phyloP scores from a whole-genome alignment of 1,140 invertebrate genomes.

The Zeugodacus cucurbitae region DNA sequence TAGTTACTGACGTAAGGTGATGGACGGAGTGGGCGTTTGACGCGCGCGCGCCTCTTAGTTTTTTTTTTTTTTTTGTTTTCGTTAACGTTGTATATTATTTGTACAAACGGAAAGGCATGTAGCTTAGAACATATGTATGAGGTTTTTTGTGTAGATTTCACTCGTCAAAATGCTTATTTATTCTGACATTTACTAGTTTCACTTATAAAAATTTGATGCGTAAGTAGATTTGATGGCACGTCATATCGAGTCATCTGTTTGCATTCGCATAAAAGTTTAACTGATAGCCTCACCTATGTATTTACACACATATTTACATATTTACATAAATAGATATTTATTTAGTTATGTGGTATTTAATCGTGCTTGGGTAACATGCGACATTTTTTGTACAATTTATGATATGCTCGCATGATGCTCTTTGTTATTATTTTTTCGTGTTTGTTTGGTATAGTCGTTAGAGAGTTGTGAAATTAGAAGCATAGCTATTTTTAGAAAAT shows the following conservation, averaged over 20 bases:
- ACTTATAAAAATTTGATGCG: not conserved
- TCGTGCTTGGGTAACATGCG: too few relatives aligned
- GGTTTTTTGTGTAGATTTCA: not conserved
- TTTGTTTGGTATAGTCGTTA: too few relatives aligned
- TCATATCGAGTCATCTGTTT: not conserved
- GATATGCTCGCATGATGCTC: too few relatives aligned
- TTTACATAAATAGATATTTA: too few relatives aligned
- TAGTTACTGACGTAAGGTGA: not conserved
- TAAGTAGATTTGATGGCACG: not conserved
- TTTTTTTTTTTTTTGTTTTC: too few relatives aligned
- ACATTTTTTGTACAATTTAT: too few relatives aligned
- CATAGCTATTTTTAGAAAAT: too few relatives aligned
- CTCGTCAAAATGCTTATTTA: not conserved
- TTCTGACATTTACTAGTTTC: not conserved
- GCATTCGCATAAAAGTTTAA: not conserved
- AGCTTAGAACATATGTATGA: not conserved
- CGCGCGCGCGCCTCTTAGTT: not conserved
- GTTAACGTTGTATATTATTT: not conserved
- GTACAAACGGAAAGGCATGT: not conserved
- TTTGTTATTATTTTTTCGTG: too few relatives aligned
- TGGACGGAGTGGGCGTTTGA: not conserved
- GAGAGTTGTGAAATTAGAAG: too few relatives aligned
- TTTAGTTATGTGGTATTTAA: too few relatives aligned
- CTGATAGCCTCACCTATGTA: too few relatives aligned
- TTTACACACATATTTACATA: too few relatives aligned